A percentile compares a stretch with the other conserved stretches of the same genome.
Conservation (phyloP, 2,797 vertebrate species). For the Ceyx erithaca region DNA sequence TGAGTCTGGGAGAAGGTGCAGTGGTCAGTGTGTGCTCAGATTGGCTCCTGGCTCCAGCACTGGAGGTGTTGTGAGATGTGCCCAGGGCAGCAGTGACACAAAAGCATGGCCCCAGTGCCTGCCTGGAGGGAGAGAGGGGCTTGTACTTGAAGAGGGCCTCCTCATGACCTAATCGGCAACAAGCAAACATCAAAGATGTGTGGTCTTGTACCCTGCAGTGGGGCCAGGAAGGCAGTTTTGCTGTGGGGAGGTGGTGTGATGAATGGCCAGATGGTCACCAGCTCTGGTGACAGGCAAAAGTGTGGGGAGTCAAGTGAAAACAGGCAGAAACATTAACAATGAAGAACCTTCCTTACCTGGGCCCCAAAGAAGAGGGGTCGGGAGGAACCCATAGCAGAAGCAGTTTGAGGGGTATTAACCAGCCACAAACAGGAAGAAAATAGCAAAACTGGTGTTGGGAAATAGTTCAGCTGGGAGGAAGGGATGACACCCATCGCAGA, state of each 20-base stretch:
- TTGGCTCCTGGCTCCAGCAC: neutral
- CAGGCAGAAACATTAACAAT: neutral
- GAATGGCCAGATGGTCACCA: neutral
- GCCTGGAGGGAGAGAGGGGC: neutral
- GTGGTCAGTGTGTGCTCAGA: neutral
- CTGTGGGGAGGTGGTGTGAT: neutral
- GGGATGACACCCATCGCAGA: neutral
- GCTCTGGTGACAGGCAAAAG: neutral
- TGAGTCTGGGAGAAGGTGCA: neutral
- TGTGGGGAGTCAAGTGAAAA: neutral
- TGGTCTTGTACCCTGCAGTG: accelerated
- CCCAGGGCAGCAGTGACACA: neutral
- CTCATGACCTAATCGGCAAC: accelerated
- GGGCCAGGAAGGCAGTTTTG: neutral
- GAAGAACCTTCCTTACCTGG: neutral
- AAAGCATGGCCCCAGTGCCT: neutral
- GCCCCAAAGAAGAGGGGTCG: neutral
- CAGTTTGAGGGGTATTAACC: neutral
- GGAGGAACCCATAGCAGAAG: neutral
- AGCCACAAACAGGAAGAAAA: neutral
- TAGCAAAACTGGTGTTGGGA: neutral
- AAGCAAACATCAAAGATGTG: neutral
- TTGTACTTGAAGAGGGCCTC: neutral
- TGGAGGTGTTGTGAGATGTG: accelerated
- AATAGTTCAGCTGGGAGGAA: neutral